These are phyloP conservation scores for Schmidtea mediterranea DNA, from an alignment of 1,140 invertebrate species.

Conservation along the genomic window DNA sequence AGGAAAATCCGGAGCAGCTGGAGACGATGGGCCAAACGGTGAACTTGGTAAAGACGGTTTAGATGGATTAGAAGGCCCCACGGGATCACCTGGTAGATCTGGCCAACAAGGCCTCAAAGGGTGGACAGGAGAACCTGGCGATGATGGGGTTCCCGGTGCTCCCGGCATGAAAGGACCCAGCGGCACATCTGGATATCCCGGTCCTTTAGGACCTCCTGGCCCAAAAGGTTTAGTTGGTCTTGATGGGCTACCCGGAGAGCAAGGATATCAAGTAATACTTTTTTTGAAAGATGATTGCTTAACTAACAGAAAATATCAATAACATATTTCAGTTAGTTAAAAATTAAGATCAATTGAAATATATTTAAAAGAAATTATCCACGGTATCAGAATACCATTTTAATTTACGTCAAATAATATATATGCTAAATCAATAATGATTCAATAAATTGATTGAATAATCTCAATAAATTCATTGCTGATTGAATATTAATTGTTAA, in stretches of 20 bases:
- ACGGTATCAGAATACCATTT: too few species aligned
- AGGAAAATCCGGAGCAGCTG: slow-evolving; percentile 1
- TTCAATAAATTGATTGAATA: too few species aligned
- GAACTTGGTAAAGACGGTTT: not conserved
- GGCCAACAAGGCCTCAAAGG: slow-evolving; percentile 1
- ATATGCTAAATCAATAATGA: too few species aligned
- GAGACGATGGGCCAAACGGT: slow-evolving; percentile 2
- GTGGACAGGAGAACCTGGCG: slow-evolving; percentile 1
- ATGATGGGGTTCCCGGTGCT: not conserved
- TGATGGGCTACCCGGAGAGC: not conserved
- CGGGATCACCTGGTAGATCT: not conserved
- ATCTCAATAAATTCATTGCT: too few species aligned
- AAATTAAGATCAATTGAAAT: too few species aligned
- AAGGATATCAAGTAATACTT: too few species aligned
- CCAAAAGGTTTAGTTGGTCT: slow-evolving; percentile 4
- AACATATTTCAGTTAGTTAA: too few species aligned
- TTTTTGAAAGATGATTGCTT: too few species aligned
- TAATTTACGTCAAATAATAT: too few species aligned
- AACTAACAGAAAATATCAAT: too few species aligned
- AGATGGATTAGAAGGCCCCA: not conserved
- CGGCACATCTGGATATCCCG: not conserved
- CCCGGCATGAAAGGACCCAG: not conserved
- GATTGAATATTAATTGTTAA: too few species aligned
- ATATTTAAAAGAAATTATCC: too few species aligned
- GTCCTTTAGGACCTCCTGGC: not conserved